phyloP scores from a whole-genome alignment of 2,113 vertebrate species.

The Orientallactaga bullata region DNA sequence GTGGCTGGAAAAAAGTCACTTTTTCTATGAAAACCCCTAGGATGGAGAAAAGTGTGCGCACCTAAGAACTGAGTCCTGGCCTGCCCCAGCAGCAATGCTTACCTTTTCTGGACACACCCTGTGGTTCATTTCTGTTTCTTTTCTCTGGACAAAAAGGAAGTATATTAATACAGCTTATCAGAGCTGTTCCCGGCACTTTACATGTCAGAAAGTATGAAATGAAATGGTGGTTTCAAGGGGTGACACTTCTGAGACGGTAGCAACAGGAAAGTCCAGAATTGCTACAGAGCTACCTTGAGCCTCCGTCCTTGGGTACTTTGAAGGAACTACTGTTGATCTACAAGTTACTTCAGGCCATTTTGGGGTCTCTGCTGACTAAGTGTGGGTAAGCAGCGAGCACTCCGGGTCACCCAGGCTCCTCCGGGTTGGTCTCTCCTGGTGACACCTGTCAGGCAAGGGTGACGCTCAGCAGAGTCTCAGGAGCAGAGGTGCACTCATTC shows the following conservation, averaged over 20 bases:
- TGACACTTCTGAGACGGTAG: slow-evolving; percentile 31
- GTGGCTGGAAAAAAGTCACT: slow-evolving; percentile 60
- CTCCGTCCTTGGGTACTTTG: neutral
- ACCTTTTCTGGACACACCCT: slow-evolving; percentile 61
- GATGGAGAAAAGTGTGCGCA: slow-evolving; percentile 60
- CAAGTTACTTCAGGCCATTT: accelerated
- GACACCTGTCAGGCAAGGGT: neutral
- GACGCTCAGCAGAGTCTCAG: neutral
- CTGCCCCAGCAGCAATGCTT: slow-evolving; percentile 69
- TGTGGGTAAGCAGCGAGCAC: neutral
- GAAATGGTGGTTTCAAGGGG: slow-evolving; percentile 14
- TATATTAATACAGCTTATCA: slow-evolving; percentile 51
- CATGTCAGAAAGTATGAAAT: slow-evolving; percentile 43
- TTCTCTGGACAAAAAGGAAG: slow-evolving; percentile 65
- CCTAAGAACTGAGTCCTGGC: slow-evolving; percentile 78
- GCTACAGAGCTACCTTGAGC: neutral
- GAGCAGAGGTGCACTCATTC: neutral
- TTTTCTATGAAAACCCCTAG: slow-evolving; percentile 68
- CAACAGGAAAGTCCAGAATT: neutral
- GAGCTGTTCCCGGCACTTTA: slow-evolving; percentile 64
- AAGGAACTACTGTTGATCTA: neutral
- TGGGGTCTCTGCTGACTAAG: neutral
- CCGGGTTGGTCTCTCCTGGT: neutral
- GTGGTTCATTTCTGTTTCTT: slow-evolving; percentile 74
- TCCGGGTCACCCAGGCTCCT: neutral